Base-by-base conservation (phyloP, 2,888 invertebrate genomes). In the Athetis lepigone region DNA sequence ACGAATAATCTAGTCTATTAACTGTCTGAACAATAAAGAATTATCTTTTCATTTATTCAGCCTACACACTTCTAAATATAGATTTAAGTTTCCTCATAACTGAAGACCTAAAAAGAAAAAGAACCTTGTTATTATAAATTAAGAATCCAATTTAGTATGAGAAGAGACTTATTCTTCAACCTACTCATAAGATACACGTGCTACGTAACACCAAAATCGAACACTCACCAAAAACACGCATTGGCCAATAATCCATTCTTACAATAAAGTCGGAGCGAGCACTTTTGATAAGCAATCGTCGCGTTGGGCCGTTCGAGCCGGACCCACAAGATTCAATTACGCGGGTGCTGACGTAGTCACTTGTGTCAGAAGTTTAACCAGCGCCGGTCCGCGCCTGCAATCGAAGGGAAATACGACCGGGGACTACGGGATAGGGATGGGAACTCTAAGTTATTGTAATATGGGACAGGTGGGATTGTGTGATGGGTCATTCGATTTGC, bases 241-340 rank as follows among this genome's bases (percentile, higher is more conserved):
- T 57, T 19, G 36, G 65, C 51, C 69, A 66, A 78, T 77, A 77
- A 79, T 68, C 57, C 64, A 73, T 79, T 79, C 43, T 64, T 64
- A 58, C 64, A 66, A 80, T 80, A 75, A 77, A 80, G 54, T 67
- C 47, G 16, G 29, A 76, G 64, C 71, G 52, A 76, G 70, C 75
- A 77, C 71, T 81, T 81, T 87, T 84, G 82, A 78, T 83, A 88
- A 87, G 85, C 85, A 83, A 81, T 83, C 78, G 82, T 77, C 58
- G 60, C 64, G 51, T 56, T 66, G 63, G 75, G 75, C 75, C 64
- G 63, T 23, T 49, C 74, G 74, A 74, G 71, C 69, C 75, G 77
- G 85, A 88, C 87, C 88, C 90, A 66, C 87, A 88, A 87, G 88
- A 91, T 90, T 90, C 90, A 90, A 91, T 92, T 91, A 90, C 85